These are phyloP conservation scores for Peromyscus aztecus DNA, from an alignment of 2,797 vertebrate species.

Conservation along the genomic window DNA sequence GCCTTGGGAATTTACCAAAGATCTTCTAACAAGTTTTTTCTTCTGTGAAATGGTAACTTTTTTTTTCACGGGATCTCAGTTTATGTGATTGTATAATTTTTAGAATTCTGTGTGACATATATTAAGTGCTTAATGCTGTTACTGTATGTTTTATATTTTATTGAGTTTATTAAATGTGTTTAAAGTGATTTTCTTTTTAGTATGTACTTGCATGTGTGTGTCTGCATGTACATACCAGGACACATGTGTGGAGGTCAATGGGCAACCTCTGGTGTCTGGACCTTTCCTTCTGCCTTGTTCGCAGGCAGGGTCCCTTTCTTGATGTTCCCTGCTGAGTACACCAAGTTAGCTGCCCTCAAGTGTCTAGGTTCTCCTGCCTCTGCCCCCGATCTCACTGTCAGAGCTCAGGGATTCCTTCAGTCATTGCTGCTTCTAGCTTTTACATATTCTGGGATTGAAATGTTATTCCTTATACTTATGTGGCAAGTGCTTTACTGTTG, in stretches of 20 bases:
- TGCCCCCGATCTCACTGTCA: background rate
- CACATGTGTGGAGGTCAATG: background rate
- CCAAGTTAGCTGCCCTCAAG: background rate
- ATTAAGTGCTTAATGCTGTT: background rate
- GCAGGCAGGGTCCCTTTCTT: background rate
- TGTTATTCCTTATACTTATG: background rate
- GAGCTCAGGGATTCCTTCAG: background rate
- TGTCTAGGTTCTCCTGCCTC: background rate
- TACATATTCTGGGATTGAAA: background rate
- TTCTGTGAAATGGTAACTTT: background rate
- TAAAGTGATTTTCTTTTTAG: background rate
- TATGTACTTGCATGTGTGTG: background rate
- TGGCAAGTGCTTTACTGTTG: background rate
- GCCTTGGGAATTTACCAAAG: background rate
- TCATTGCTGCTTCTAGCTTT: background rate
- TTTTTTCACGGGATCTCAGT: background rate
- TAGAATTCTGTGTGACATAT: background rate
- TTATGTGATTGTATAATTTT: conserved; percentile 14
- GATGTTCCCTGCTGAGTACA: background rate
- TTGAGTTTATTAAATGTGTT: background rate
- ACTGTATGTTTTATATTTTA: background rate
- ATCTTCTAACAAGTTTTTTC: background rate
- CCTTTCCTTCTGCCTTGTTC: background rate
- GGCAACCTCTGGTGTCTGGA: background rate
- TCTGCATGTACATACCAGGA: background rate